These are phyloP conservation scores for Macroramphosus scolopax DNA, from an alignment of 2,797 vertebrate species.

Conservation along the genomic window DNA sequence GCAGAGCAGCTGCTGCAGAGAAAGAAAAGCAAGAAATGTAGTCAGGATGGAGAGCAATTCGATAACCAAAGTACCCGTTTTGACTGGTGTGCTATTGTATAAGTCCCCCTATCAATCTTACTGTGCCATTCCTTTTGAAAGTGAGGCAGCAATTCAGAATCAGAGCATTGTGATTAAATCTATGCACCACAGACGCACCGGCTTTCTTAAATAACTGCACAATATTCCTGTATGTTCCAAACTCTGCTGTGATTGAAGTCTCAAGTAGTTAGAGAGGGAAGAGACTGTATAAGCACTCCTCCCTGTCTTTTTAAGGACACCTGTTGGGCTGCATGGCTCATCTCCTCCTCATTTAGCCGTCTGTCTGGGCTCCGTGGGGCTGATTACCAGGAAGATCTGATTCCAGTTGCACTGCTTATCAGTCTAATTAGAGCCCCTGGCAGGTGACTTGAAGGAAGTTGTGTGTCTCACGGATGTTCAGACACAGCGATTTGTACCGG, in stretches of 20 bases:
- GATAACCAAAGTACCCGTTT: conserved; percentile 56
- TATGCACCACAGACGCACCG: conserved; percentile 29
- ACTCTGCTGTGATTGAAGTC: conserved; percentile 42
- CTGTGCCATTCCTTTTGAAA: conserved; percentile 54
- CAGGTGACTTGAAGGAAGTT: conserved; percentile 73
- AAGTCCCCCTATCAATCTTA: conserved; percentile 41
- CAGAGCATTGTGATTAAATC: conserved; percentile 60
- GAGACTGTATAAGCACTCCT: conserved; percentile 46
- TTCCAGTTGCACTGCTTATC: conserved; percentile 76
- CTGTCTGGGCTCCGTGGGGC: conserved; percentile 75
- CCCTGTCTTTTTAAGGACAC: conserved; percentile 74
- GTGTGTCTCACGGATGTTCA: conserved; percentile 57
- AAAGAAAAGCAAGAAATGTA: conserved; percentile 30
- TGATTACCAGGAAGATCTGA: conserved; percentile 75
- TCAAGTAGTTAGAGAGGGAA: conserved; percentile 35
- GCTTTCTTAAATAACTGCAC: conserved; percentile 39
- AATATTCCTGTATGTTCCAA: conserved; percentile 40
- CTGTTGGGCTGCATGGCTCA: conserved; percentile 76
- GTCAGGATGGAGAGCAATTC: conserved; percentile 35
- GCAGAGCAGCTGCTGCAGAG: conserved; percentile 54
- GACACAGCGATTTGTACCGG: conserved; percentile 49
- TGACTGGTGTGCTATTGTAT: conserved; percentile 47
- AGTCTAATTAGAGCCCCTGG: conserved; percentile 78
- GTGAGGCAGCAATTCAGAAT: conserved; percentile 37
- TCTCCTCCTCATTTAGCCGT: conserved; percentile 78